These are phyloP conservation scores for Leptinotarsa tumamoca DNA, from an alignment of 2,888 invertebrate species.

Conservation along the genomic window DNA sequence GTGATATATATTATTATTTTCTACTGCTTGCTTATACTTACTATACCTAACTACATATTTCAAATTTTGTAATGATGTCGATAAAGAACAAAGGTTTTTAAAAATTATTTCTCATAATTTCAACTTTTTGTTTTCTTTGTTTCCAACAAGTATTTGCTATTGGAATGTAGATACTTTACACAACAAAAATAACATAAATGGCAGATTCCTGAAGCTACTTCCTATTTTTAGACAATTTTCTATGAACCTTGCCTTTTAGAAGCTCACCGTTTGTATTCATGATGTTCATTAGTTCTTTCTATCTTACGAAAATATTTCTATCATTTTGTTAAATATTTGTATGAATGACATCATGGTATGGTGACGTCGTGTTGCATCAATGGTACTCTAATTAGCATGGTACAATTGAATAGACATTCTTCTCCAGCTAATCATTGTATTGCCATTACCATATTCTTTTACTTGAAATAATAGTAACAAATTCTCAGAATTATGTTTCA, in stretches of 20 bases:
- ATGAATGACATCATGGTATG: conserved; percentile 24
- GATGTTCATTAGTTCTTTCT: too few relatives aligned
- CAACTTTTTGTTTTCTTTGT: too few relatives aligned
- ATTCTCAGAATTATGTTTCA: conserved; percentile 5
- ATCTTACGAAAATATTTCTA: background rate
- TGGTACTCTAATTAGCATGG: conserved; percentile 21
- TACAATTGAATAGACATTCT: conserved; percentile 23
- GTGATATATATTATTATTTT: background rate
- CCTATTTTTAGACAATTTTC: conserved; percentile 32
- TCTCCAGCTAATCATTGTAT: conserved; percentile 18
- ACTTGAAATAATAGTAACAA: background rate
- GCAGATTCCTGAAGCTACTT: background rate
- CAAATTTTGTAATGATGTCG: too few relatives aligned
- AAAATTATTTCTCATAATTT: too few relatives aligned
- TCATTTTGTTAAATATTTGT: background rate
- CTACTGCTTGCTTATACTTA: too few relatives aligned
- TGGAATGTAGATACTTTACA: background rate
- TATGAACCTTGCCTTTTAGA: background rate
- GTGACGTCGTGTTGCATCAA: conserved; percentile 9
- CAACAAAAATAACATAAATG: conserved; percentile 3
- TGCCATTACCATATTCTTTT: background rate
- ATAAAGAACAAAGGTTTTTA: too few relatives aligned
- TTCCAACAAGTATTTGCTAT: too few relatives aligned
- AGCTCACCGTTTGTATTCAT: too few relatives aligned
- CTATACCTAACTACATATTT: too few relatives aligned